phyloP scores from a whole-genome alignment of 2,888 invertebrate species.

The Epiblema foenella region DNA sequence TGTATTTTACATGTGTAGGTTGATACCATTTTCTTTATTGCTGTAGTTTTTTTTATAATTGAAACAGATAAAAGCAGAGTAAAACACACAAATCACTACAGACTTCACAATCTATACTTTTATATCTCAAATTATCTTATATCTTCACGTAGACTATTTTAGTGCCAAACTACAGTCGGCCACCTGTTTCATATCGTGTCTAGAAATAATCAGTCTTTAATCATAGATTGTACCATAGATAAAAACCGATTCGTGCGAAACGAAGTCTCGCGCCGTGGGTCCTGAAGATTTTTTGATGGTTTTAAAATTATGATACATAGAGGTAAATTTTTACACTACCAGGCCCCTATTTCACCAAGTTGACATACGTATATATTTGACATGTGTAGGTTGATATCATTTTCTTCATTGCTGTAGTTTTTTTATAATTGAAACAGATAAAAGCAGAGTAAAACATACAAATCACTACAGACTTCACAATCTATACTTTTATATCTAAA shows the following conservation, averaged over 20 bases:
- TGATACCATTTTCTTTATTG: no score
- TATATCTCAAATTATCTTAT: slow-evolving; percentile 22
- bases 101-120: slow-evolving; percentile 15
- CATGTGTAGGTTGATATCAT: no score
- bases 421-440: neutral
- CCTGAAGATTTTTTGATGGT: no score
- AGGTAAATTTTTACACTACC: no score
- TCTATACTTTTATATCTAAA: no score
- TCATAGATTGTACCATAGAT: slow-evolving; percentile 31
- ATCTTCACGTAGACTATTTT: slow-evolving; percentile 15
- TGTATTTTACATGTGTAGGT: no score
- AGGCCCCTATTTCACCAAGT: no score
- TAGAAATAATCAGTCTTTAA: slow-evolving; percentile 38
- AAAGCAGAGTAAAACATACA: neutral
- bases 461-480: neutral
- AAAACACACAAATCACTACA: neutral
- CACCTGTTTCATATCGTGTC: slow-evolving; percentile 38
- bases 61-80: neutral
- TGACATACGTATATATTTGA: no score
- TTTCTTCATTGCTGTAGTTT: no score
- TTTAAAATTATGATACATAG: no score
- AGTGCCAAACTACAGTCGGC: slow-evolving; percentile 23
- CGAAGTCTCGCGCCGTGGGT: neutral
- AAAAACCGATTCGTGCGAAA: slow-evolving; percentile 34
- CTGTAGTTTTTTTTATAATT: no score